Percentiles rank a stretch among this genome's conserved stretches.
These are phyloP conservation scores for Streblospio benedicti DNA, from an alignment of 1,140 invertebrate species.

Conservation along the genomic window DNA sequence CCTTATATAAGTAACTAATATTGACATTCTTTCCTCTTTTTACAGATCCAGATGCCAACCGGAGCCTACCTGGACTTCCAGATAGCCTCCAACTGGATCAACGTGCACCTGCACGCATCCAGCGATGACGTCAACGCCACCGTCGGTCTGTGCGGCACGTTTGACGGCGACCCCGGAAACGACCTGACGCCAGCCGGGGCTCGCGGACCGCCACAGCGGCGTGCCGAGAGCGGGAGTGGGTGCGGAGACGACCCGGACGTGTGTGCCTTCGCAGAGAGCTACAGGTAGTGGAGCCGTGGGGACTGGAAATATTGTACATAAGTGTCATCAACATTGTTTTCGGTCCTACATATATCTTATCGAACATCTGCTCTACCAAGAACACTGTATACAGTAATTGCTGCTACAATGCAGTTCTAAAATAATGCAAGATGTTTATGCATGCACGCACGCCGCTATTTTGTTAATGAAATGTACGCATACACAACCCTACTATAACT, in stretches of 20 bases:
- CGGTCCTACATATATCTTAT: not conserved
- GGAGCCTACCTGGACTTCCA: constrained; percentile 8
- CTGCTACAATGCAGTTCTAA: too few relatives aligned
- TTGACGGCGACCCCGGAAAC: constrained; percentile 3
- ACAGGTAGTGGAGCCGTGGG: constrained; percentile 2
- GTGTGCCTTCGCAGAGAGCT: constrained; percentile 5
- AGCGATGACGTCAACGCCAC: constrained; percentile 9
- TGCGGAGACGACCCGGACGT: not conserved
- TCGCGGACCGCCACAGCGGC: not conserved
- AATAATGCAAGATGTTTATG: too few relatives aligned
- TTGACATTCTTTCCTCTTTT: too few relatives aligned
- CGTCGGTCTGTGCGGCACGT: constrained; percentile 7
- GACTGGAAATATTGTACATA: not conserved
- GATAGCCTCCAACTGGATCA: constrained; percentile 7
- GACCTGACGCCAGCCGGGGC: constrained; percentile 2
- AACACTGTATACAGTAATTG: too few relatives aligned
- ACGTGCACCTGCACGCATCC: constrained; percentile 1
- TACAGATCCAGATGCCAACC: constrained; percentile 5
- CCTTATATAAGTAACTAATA: too few relatives aligned
- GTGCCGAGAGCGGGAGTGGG: not conserved
- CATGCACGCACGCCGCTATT: too few relatives aligned
- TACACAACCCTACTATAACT: too few relatives aligned
- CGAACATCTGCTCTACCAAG: too few relatives aligned
- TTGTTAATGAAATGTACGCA: too few relatives aligned
- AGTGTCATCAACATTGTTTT: not conserved